Conservation (phyloP, 2,888 invertebrate species). For the Rhaphigaster nebulosa region DNA sequence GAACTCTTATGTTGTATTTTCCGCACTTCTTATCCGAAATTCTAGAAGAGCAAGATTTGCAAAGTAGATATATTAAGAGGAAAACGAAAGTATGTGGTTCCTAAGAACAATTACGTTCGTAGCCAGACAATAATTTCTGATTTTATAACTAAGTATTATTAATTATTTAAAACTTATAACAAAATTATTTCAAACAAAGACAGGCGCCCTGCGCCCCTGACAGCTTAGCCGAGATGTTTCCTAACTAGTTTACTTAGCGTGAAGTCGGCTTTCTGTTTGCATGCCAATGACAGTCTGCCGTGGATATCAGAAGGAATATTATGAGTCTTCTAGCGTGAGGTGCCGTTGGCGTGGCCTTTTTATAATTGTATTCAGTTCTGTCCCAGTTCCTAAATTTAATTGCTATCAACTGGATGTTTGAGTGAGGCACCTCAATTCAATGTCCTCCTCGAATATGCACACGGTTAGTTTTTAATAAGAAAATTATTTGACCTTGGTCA, state of each 20-base stretch:
- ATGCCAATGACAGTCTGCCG: background rate
- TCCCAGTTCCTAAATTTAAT: slow-evolving; percentile 26
- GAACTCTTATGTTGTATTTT: background rate
- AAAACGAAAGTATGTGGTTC: background rate
- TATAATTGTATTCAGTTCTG: slow-evolving; percentile 28
- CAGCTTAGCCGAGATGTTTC: background rate
- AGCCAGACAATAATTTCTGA: background rate
- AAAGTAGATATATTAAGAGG: background rate
- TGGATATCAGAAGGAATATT: background rate
- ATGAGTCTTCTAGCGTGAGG: slow-evolving; percentile 1
- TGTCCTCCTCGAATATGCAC: background rate
- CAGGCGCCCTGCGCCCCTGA: background rate
- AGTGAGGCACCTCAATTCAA: background rate
- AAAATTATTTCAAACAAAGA: background rate
- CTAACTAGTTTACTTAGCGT: slow-evolving; percentile 15
- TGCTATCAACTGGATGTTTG: slow-evolving; percentile 1
- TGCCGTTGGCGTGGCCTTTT: background rate
- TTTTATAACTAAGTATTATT: background rate
- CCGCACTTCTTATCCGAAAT: background rate
- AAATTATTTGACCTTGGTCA: background rate
- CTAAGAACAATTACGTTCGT: background rate
- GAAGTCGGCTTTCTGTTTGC: background rate
- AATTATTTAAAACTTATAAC: background rate
- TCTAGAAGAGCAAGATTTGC: background rate
- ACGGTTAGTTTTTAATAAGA: background rate